Percentiles rank a stretch among this genome's conserved stretches.
phyloP scores from a whole-genome alignment of 2,113 vertebrate genomes.

The Psilopsiagon aurifrons region DNA sequence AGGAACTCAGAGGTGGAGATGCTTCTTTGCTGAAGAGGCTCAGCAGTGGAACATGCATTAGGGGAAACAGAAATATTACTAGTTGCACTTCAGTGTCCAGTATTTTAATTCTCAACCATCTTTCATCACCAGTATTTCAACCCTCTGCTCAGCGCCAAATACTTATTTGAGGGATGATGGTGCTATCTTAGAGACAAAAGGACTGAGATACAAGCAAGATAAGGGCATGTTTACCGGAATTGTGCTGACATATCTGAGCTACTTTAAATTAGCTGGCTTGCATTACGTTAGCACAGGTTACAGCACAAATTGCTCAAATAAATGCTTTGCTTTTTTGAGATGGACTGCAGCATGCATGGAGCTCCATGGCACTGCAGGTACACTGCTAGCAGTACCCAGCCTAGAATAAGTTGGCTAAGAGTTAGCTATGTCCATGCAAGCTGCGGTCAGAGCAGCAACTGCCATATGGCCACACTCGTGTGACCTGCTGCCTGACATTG shows the following conservation, averaged over 20 bases:
- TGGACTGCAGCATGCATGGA: not conserved
- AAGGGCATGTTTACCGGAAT: not conserved
- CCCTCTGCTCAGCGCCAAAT: not conserved
- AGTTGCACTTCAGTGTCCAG: not conserved
- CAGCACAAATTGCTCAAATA: not conserved
- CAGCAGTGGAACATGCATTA: not conserved
- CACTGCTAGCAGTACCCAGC: not conserved
- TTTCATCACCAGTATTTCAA: not conserved
- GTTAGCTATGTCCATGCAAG: not conserved
- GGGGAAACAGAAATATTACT: not conserved
- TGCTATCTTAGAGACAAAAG: not conserved
- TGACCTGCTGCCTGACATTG: conserved; percentile 4
- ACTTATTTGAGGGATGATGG: not conserved
- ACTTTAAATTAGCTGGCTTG: not conserved
- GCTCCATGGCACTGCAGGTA: fast-evolving
- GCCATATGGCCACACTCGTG: not conserved
- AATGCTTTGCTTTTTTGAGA: not conserved
- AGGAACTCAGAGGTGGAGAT: not conserved
- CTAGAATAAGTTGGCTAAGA: not conserved
- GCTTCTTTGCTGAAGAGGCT: not conserved
- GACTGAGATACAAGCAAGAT: not conserved
- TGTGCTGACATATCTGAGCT: not conserved
- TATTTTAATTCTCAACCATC: not conserved
- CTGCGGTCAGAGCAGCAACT: conserved; percentile 6
- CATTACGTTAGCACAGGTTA: not conserved